These are phyloP conservation scores for Cinclus mexicanus DNA, from an alignment of 2,113 vertebrate genomes.

Conservation along the genomic window DNA sequence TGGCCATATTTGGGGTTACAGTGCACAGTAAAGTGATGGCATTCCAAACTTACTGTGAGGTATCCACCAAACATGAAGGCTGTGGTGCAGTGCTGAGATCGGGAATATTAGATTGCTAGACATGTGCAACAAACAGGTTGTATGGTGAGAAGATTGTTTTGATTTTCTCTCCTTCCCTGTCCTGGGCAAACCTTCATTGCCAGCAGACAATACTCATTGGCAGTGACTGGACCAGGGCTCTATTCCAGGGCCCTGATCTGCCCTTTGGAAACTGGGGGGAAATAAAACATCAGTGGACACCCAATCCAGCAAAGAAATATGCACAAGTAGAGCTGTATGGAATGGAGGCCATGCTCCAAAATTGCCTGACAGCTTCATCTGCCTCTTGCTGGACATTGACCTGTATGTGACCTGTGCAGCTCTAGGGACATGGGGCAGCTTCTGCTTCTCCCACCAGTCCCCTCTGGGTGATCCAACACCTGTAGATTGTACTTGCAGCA, in stretches of 20 bases:
- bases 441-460: not conserved
- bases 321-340: not conserved
- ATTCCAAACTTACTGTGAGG: not conserved
- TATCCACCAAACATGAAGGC: fast-evolving
- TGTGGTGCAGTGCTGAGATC: not conserved
- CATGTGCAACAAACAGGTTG: not conserved
- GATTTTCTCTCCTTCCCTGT: not conserved
- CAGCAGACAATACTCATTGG: not conserved
- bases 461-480: not conserved
- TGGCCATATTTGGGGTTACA: not conserved
- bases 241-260: not conserved
- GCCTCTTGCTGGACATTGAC: not conserved
- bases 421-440: fast-evolving
- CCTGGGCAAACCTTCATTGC: not conserved
- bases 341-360: fast-evolving
- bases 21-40: not conserved
- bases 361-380: not conserved
- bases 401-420: not conserved
- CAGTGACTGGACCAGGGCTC: not conserved
- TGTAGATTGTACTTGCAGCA: not conserved
- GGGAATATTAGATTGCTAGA: not conserved
- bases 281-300: not conserved
- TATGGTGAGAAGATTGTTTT: not conserved
- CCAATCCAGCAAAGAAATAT: not conserved
- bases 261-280: not conserved